Conservation (phyloP, 2,888 invertebrate species). For the Tenthredo amoena region DNA sequence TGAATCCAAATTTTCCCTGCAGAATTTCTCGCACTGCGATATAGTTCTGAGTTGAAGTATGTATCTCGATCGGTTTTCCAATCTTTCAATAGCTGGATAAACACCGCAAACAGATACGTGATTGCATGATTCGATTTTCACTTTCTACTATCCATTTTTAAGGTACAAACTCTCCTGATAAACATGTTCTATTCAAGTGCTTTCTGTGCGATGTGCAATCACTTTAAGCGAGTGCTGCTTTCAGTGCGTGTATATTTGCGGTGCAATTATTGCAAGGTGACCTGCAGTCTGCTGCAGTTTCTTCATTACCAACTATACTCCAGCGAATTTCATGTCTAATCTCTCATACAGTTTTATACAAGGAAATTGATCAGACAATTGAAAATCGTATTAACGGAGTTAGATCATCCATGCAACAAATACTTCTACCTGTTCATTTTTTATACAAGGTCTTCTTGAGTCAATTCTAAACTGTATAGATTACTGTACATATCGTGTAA, state of each 20-base stretch:
- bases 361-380: conserved; percentile 23
- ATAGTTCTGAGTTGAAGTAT: neutral
- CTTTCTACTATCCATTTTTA: neutral
- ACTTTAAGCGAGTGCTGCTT: conserved; percentile 44
- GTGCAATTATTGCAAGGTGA: conserved; percentile 38
- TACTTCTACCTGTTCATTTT: neutral
- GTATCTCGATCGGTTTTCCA: neutral
- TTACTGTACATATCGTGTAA: neutral
- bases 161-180: neutral
- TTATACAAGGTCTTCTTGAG: neutral
- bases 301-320: conserved; percentile 20
- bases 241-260: conserved; percentile 43
- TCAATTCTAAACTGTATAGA: neutral
- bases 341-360: neutral
- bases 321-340: neutral
- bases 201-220: conserved; percentile 41
- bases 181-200: conserved; percentile 19
- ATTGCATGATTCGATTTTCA: neutral
- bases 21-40: conserved; percentile 1
- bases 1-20: neutral
- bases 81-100: neutral
- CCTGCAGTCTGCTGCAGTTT: conserved; percentile 24
- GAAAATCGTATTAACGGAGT: neutral
- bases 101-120: neutral
- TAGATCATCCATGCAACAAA: neutral